phyloP scores from a whole-genome alignment of 2,113 vertebrate species.

The Sorex fumeus region DNA sequence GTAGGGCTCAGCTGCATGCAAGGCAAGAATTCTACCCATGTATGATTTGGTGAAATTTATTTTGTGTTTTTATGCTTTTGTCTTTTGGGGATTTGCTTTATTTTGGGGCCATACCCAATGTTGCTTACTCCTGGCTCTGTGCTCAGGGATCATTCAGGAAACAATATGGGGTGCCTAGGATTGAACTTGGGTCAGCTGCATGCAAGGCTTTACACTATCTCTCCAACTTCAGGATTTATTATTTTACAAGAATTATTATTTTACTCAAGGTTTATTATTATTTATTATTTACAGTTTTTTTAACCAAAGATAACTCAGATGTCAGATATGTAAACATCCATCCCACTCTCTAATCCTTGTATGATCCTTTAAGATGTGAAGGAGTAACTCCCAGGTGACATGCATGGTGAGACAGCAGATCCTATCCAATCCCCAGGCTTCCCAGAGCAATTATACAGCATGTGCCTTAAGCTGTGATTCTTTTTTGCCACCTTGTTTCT shows the following conservation, averaged over 20 bases:
- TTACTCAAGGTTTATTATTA: too few species aligned
- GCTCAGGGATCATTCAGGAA: too few species aligned
- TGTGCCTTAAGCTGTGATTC: background rate
- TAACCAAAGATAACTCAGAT: background rate
- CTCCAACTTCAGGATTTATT: too few species aligned
- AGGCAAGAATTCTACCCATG: too few species aligned
- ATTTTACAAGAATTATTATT: too few species aligned
- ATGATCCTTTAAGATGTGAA: background rate
- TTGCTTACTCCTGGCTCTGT: too few species aligned
- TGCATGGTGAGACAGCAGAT: fast-evolving
- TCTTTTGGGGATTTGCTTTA: background rate
- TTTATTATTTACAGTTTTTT: background rate
- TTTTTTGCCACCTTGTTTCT: background rate
- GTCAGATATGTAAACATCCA: background rate
- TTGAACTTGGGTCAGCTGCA: too few species aligned
- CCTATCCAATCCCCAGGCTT: background rate
- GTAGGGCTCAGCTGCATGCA: too few species aligned
- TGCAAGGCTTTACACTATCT: too few species aligned
- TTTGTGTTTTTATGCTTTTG: too few species aligned
- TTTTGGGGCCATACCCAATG: background rate
- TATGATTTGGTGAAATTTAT: too few species aligned
- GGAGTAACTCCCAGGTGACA: background rate
- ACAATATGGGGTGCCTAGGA: too few species aligned
- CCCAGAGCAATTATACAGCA: background rate
- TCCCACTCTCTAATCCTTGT: background rate